These are phyloP conservation scores for Drosophila anomalipes DNA, from an alignment of 2,888 invertebrate species.

Conservation along the genomic window DNA sequence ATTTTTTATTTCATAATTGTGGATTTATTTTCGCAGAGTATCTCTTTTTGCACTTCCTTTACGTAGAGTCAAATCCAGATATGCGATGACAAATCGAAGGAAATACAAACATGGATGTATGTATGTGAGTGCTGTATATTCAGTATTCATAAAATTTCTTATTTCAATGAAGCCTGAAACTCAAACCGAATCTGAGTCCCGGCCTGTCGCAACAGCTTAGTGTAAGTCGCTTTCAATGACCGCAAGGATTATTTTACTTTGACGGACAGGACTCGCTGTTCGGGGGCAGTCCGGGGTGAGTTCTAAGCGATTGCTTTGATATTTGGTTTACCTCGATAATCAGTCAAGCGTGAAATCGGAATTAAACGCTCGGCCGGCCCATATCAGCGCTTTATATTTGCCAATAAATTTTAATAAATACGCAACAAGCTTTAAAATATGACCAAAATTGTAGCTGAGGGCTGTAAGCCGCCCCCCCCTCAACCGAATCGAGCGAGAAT, in stretches of 20 bases:
- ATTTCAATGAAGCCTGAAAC: background rate
- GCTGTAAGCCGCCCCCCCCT: background rate
- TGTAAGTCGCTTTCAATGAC: constrained; percentile 7
- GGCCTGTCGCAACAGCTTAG: constrained; percentile 6
- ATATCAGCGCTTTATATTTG: constrained; percentile 20
- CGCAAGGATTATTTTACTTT: constrained; percentile 23
- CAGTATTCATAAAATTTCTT: background rate
- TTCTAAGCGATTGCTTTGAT: constrained; percentile 25
- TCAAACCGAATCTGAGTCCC: background rate
- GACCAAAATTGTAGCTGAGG: constrained; percentile 31
- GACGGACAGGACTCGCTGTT: background rate
- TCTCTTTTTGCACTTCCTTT: background rate
- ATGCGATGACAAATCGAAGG: background rate
- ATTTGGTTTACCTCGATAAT: constrained; percentile 41
- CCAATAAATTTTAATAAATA: constrained; percentile 47
- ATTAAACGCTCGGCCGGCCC: constrained; percentile 38
- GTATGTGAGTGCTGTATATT: background rate
- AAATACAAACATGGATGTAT: too few relatives aligned
- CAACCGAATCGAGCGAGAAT: constrained; percentile 39
- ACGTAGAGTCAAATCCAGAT: background rate
- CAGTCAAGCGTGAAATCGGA: constrained; percentile 41
- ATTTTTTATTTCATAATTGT: background rate
- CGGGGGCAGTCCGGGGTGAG: background rate
- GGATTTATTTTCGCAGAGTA: background rate
- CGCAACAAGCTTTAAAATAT: constrained; percentile 48